Evolutionary conservation across 1,140 invertebrate species (phyloP).

Genomic region (Drosophila seguyi): DNA sequence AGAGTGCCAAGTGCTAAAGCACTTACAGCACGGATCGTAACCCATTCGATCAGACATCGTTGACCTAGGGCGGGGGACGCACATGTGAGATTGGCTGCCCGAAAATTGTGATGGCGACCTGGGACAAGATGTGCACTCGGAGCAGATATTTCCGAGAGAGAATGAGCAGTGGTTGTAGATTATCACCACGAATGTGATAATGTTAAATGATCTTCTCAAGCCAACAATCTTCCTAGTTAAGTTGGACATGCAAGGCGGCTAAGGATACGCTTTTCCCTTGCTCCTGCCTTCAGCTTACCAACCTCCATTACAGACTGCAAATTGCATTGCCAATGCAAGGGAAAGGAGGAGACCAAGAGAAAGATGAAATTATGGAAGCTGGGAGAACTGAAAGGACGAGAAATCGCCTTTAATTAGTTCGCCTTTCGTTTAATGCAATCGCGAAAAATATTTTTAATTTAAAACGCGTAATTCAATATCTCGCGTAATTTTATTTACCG

Average conservation of each 20-base stretch:
- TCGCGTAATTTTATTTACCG: conserved; percentile 76
- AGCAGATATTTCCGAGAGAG: not conserved
- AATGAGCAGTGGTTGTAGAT: not conserved
- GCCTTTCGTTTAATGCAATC: conserved; percentile 81
- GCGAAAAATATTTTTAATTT: conserved; percentile 83
- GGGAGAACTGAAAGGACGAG: conserved; percentile 20
- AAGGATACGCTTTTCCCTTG: not conserved
- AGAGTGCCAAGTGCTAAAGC: conserved; percentile 44
- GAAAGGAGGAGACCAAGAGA: not conserved
- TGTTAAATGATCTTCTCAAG: not conserved
- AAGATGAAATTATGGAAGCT: not conserved
- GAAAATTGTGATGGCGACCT: conserved; percentile 5
- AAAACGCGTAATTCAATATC: conserved; percentile 82
- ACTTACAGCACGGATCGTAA: conserved; percentile 59
- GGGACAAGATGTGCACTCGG: not conserved
- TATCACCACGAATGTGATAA: not conserved
- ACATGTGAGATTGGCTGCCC: not conserved
- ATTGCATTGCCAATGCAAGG: conserved; percentile 57
- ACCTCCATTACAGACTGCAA: conserved; percentile 60
- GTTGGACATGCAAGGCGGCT: not conserved
- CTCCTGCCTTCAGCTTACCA: conserved; percentile 22
- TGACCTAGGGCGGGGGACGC: not conserved
- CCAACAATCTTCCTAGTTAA: not conserved
- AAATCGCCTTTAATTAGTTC: conserved; percentile 78
- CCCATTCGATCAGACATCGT: conserved; percentile 66